Base-by-base conservation (phyloP, 2,113 vertebrate species). In the Herpailurus yagouaroundi region DNA sequence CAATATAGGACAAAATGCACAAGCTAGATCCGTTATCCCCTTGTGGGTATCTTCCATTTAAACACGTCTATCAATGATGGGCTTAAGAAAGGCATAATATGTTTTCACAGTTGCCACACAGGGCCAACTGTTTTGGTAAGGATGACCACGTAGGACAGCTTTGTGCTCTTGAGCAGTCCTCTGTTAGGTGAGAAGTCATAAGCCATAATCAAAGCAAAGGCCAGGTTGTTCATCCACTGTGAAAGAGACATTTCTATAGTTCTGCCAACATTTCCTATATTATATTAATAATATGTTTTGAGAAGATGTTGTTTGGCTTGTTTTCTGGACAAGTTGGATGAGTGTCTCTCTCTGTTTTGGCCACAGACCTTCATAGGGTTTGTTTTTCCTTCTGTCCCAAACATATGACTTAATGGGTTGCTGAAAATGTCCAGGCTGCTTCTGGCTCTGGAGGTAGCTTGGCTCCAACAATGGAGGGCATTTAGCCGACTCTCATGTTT, bases 21-120 rank as follows among this genome's bases (percentile, higher is more conserved):
- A 66, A 63, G 77, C 60, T 76, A 85, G 68, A 97, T 93, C 98
- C 96, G 95, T 99, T 94, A 31, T 98, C 98, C 98, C 98, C 99
- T 98, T 97, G 38, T 33, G 98, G 98, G 98, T 98, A 85, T 5
- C 94, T 98, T 98, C 98, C 99, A 98, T 99, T 99, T 98, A 98
- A 98, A 98, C 16, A 85, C 48, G 52, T 97, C 89, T 97, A 93
- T 98, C 98, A 98, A 84, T 92, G 97, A 89, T 83, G 73, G 71
- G 86, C 89, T 98, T 88, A 85, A 95, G 98, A 95, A 97, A 98
- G 98, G 99, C 98, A 98, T 96, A 96, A 96, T 68, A 91, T 98
- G 96, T 98, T 98, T 98, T 97, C 97, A 98, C 97, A 98, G 97
- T 98, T 97, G 91, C 94, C 95, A 84, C 92, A 52, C 38, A 85